Conservation (phyloP, 1,140 invertebrate genomes). For the Sinella curviseta region DNA sequence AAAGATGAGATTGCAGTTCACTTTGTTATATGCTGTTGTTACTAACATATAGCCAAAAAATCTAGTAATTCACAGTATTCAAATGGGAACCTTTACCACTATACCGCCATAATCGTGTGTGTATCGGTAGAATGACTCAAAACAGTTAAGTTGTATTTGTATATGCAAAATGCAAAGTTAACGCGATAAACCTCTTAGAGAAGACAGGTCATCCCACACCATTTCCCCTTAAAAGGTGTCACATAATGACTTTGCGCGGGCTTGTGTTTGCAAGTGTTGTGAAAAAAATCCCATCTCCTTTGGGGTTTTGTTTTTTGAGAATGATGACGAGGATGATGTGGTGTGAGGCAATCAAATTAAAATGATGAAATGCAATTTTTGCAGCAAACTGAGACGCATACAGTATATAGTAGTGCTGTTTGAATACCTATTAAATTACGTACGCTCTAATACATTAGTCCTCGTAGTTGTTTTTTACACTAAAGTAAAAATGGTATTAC, state of each 20-base stretch:
- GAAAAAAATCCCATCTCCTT: background rate
- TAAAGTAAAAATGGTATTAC: too few relatives aligned
- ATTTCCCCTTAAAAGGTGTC: background rate
- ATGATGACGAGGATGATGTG: too few relatives aligned
- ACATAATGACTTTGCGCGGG: background rate
- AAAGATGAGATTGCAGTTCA: background rate
- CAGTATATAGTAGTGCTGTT: background rate
- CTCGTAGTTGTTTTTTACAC: too few relatives aligned
- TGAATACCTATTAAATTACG: background rate
- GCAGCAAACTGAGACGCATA: background rate
- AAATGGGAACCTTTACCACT: too few relatives aligned
- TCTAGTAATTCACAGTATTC: too few relatives aligned
- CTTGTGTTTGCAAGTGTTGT: background rate
- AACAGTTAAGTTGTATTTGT: background rate
- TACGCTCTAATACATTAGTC: background rate
- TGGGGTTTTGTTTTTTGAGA: background rate
- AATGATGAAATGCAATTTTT: conserved; percentile 1
- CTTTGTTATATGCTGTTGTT: background rate
- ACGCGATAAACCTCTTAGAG: background rate
- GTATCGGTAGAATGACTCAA: background rate
- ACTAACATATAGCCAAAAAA: background rate
- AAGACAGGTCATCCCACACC: conserved; percentile 2
- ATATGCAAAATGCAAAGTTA: background rate
- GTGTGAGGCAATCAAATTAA: conserved; percentile 1
- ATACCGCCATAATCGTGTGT: too few relatives aligned